Conservation (phyloP, 2,113 vertebrate genomes). For the Platichthys stellatus region DNA sequence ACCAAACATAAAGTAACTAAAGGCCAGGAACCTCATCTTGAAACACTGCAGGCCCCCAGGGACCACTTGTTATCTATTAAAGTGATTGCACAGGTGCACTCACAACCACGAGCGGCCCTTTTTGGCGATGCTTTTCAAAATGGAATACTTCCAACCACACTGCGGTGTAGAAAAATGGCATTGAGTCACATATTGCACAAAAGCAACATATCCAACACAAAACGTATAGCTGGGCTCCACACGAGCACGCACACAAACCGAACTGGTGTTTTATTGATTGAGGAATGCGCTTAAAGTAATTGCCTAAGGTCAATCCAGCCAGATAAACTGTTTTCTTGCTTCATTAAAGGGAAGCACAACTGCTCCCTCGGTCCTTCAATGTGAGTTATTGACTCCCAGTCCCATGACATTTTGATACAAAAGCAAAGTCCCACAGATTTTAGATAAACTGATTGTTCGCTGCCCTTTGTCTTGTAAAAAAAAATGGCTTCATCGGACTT, state of each 20-base stretch:
- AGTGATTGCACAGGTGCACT: not conserved
- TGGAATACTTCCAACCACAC: not conserved
- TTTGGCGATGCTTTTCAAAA: not conserved
- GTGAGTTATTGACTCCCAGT: conserved; percentile 68
- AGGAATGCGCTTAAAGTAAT: conserved; percentile 74
- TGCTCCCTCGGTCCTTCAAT: conserved; percentile 68
- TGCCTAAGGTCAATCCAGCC: conserved; percentile 70
- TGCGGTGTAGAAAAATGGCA: not conserved
- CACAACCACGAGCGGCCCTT: not conserved
- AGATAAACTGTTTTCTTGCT: conserved; percentile 77
- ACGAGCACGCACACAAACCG: conserved; percentile 2
- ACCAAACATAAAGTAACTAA: conserved; percentile 17
- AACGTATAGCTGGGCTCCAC: not conserved
- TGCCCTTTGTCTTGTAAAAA: conserved; percentile 60
- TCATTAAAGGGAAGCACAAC: conserved; percentile 73
- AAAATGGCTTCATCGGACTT: conserved; percentile 33
- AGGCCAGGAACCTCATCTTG: not conserved
- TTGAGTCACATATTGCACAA: not conserved
- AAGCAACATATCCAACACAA: not conserved
- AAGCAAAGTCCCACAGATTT: conserved; percentile 51
- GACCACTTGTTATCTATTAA: conserved; percentile 10
- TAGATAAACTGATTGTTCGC: conserved; percentile 54
- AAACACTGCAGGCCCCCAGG: not conserved
- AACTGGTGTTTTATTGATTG: conserved; percentile 69
- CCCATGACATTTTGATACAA: conserved; percentile 74